Evolutionary conservation across 2,797 vertebrate species (phyloP).

Genomic region (Salarias fasciatus): DNA sequence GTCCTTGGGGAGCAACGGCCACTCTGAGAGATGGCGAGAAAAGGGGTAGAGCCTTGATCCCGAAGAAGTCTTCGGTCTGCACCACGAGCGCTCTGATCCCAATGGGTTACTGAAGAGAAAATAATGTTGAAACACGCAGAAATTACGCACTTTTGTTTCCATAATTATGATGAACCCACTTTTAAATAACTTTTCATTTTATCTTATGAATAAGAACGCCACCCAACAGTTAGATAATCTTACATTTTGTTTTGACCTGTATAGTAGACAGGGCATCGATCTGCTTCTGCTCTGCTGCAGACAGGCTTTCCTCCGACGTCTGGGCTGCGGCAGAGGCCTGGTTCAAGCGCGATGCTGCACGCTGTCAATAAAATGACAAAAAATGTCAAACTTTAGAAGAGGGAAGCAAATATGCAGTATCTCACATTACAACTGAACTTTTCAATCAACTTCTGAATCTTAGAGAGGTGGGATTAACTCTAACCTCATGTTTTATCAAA

Average conservation of each 20-base stretch:
- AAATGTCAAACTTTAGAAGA: neutral
- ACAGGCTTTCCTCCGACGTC: conserved; percentile 43
- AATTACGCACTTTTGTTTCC: conserved; percentile 1
- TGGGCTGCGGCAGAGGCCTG: conserved; percentile 38
- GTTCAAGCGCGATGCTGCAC: conserved; percentile 29
- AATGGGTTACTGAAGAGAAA: conserved; percentile 64
- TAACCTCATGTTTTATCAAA: conserved; percentile 72
- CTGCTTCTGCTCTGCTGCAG: conserved; percentile 47
- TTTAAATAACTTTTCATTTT: no score
- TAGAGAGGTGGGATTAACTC: neutral
- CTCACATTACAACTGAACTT: neutral
- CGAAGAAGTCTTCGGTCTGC: conserved; percentile 56
- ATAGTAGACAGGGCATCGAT: conserved; percentile 42
- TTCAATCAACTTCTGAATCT: neutral
- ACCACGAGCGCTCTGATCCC: conserved; percentile 52
- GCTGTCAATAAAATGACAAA: conserved; percentile 37
- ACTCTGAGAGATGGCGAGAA: conserved; percentile 71
- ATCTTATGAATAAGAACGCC: no score
- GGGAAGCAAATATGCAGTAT: neutral
- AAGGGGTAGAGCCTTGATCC: conserved; percentile 59
- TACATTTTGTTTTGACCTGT: conserved; percentile 69
- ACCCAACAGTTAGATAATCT: neutral
- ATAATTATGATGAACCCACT: no score
- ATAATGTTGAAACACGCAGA: neutral
- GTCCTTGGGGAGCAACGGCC: conserved; percentile 68